Conservation (phyloP, 2,888 invertebrate genomes). For the Troglohyphantes excavatus region DNA sequence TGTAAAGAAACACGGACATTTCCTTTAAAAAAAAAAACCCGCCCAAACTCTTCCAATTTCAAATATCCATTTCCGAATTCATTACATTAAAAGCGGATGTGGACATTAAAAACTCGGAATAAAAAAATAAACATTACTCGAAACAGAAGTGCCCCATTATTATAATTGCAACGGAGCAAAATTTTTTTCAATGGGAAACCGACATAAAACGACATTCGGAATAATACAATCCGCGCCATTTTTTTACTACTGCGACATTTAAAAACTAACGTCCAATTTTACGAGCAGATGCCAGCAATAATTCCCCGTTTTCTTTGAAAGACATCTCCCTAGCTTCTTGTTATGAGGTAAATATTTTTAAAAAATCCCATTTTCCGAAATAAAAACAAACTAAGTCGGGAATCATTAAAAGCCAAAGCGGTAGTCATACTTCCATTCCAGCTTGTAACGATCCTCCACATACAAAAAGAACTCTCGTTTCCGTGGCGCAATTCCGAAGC, state of each 20-base stretch:
- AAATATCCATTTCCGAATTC: conserved; percentile 53
- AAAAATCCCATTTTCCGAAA: conserved; percentile 26
- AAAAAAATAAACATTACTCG: conserved; percentile 1
- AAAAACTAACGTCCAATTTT: conserved; percentile 32
- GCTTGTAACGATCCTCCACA: background rate
- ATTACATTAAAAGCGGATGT: conserved; percentile 35
- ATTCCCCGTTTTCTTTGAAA: background rate
- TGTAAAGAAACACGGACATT: background rate
- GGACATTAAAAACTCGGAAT: conserved; percentile 37
- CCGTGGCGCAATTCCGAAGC: background rate
- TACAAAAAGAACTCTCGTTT: background rate
- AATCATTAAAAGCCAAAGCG: conserved; percentile 29
- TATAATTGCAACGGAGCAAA: conserved; percentile 47
- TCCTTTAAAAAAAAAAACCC: background rate
- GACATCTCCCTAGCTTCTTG: background rate
- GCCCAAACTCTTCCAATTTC: background rate
- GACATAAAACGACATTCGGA: conserved; percentile 17
- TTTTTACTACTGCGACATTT: conserved; percentile 18
- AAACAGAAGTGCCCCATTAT: conserved; percentile 33
- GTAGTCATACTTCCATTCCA: background rate
- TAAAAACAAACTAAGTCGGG: conserved; percentile 14
- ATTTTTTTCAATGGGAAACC: conserved; percentile 58
- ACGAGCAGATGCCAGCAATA: conserved; percentile 19
- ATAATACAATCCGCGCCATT: background rate
- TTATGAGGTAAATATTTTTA: background rate